Percentiles rank a stretch among this genome's conserved stretches.
Conservation (phyloP, 2,888 invertebrate species). For the Sarcophaga carnaria region DNA sequence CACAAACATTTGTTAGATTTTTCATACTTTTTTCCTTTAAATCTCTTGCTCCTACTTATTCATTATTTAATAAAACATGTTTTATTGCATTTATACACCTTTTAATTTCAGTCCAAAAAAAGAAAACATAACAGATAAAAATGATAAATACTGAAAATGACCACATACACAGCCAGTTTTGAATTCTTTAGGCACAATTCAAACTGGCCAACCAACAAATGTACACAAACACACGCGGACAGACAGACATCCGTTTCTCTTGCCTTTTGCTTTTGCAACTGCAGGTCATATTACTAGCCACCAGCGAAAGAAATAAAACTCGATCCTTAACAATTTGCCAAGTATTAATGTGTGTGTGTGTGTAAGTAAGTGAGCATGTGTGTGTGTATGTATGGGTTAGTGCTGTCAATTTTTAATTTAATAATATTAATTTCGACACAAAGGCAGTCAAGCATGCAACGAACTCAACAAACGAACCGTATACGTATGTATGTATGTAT, state of each 20-base stretch:
- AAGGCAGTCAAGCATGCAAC: slow-evolving; percentile 58
- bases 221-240: too few species aligned
- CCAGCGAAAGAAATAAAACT: slow-evolving; percentile 22
- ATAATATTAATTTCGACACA: slow-evolving; percentile 68
- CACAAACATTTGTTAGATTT: too few species aligned
- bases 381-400: not conserved
- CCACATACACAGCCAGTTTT: not conserved
- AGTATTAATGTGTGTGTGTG: slow-evolving; percentile 1
- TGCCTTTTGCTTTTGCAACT: not conserved
- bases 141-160: not conserved
- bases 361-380: not conserved
- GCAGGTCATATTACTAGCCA: slow-evolving; percentile 12
- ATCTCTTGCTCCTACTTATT: too few species aligned
- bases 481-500: slow-evolving; percentile 9
- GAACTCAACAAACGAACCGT: slow-evolving; percentile 32
- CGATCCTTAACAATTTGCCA: slow-evolving; percentile 1
- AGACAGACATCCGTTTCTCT: not conserved
- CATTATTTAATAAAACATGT: slow-evolving; percentile 10
- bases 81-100: slow-evolving; percentile 24
- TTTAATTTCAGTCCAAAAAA: slow-evolving; percentile 4
- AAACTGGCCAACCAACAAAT: not conserved
- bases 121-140: not conserved
- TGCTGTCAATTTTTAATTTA: slow-evolving; percentile 69
- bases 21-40: too few species aligned
- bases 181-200: slow-evolving; percentile 38